These are phyloP conservation scores for Glareola pratincola DNA, from an alignment of 2,113 vertebrate species.

Conservation along the genomic window DNA sequence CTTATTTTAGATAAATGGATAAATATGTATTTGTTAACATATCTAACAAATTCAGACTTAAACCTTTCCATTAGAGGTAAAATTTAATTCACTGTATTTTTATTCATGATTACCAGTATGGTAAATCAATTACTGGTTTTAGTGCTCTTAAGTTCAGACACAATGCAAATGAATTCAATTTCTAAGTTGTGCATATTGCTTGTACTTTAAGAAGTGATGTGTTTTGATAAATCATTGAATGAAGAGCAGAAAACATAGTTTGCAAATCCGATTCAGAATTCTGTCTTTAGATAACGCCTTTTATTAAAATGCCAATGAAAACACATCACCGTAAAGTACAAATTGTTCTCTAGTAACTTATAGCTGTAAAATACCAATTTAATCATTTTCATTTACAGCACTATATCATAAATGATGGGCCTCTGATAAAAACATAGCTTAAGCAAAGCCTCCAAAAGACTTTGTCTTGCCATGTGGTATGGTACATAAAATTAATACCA, in stretches of 20 bases:
- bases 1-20: not conserved
- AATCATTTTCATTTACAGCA: not conserved
- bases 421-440: not conserved
- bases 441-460: not conserved
- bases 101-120: not conserved
- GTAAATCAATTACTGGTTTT: not conserved
- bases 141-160: not conserved
- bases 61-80: not conserved
- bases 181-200: not conserved
- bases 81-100: not conserved
- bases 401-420: not conserved
- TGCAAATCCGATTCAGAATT: not conserved
- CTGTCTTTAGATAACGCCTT: conserved; percentile 1
- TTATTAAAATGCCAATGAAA: conserved; percentile 39
- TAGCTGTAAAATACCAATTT: not conserved
- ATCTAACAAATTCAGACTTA: not conserved
- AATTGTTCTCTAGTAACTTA: conserved; percentile 4
- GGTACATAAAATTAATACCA: not conserved
- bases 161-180: not conserved
- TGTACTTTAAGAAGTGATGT: not conserved
- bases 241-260: not conserved
- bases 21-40: not conserved
- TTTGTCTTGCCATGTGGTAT: not conserved
- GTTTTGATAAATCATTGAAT: not conserved
- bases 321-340: not conserved